Evolutionary conservation across 2,113 vertebrate genomes (phyloP), one percentile per base, ranked within the genome.

Genomic region (Grallaria varia): DNA sequence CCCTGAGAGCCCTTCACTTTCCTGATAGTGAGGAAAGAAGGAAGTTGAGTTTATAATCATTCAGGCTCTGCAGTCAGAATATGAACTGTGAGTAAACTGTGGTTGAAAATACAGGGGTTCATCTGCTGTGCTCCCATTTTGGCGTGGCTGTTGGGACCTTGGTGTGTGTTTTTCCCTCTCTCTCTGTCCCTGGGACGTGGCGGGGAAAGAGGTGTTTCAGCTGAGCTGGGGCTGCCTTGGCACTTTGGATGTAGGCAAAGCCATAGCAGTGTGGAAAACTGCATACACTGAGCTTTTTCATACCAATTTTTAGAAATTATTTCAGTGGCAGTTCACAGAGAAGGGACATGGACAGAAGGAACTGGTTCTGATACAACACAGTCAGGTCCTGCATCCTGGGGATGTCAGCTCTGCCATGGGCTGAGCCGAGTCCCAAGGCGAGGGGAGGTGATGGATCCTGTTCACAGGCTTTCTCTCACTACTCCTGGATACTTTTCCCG

Each of bases 51-150:
- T 56, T 56, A 19, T 40, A 52, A 42, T 39, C 13, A 50, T 49
- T 56, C 68, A 22, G 31, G 8, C 6, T 50, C 42, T 66, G 55
- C 13, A 68, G 28, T 50, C 44, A 37, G 30, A 88, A 52, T 64
- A 25, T 17, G 7, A 17, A 9, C n/a, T 0, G 0, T 15, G 52
- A 31, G 67, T 30, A 19, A 39, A 50, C 39, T 27, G 3, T 0
- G 1, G 25, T 4, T 55, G 79, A 14, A 27, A 8, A 13, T 13
- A 5, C 8, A 6, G 35, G 42, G 24, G 17, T 47, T 88, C 53
- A 10, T 30, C 71, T 35, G 27, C 64, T 76, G 60, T 59, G 58
- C 76, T 67, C 87, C 30, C 1, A 0, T 6, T 3, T 14, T 2
- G 5, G 66, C 39, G 4, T 4, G 56, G 28, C 33, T 74, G n/a